These are phyloP conservation scores for Paracanthobrama guichenoti DNA, from an alignment of 2,113 vertebrate genomes.

Conservation along the genomic window DNA sequence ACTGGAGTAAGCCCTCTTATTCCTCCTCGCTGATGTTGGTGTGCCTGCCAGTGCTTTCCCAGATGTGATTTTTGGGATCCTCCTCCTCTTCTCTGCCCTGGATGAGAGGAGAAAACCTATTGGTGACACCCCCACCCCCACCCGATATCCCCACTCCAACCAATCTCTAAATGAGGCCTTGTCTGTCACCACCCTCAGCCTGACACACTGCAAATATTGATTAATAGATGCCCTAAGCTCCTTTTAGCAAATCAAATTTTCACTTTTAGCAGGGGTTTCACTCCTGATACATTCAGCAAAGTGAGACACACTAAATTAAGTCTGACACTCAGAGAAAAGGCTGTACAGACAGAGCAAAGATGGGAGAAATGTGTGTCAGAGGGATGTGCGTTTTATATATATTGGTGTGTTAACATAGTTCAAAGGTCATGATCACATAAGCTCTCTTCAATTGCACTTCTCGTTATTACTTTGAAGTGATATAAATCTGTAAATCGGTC, in stretches of 20 bases:
- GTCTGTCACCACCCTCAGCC: constrained; percentile 75
- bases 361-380: constrained; percentile 52
- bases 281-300: constrained; percentile 87
- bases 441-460: constrained; percentile 12
- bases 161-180: constrained; percentile 84
- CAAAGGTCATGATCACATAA: constrained; percentile 60
- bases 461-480: constrained; percentile 62
- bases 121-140: constrained; percentile 39
- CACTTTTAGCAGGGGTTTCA: constrained; percentile 91
- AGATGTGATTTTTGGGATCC: constrained; percentile 42
- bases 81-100: constrained; percentile 17
- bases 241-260: constrained; percentile 99
- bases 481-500: constrained; percentile 68
- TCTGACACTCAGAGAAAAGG: constrained; percentile 90
- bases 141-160: constrained; percentile 73
- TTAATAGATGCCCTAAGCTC: constrained; percentile 98
- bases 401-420: constrained; percentile 15
- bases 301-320: constrained; percentile 96
- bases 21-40: constrained; percentile 12
- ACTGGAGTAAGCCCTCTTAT: constrained; percentile 25
- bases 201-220: constrained; percentile 97
- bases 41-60: constrained; percentile 33
- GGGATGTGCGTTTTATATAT: constrained; percentile 17
- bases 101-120: constrained; percentile 29
- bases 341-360: constrained; percentile 79